These are phyloP conservation scores for Rotaria macrura DNA, from an alignment of 2,888 invertebrate species.

Conservation along the genomic window DNA sequence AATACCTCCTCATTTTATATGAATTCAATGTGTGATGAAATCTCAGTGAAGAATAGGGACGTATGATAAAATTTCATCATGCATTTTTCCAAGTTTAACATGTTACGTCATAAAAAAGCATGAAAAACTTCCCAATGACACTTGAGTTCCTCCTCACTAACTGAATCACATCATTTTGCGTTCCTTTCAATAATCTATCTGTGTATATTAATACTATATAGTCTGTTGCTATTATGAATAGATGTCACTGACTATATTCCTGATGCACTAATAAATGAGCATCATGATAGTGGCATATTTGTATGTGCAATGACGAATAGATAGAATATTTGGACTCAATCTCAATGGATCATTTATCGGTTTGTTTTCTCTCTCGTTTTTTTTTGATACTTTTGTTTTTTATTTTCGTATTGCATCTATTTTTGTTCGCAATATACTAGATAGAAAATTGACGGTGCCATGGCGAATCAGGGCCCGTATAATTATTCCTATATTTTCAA, in stretches of 20 bases:
- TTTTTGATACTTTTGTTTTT: neutral
- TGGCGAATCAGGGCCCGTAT: conserved; percentile 9
- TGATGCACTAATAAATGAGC: neutral
- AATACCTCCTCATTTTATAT: too few species aligned
- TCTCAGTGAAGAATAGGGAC: too few species aligned
- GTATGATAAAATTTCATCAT: too few species aligned
- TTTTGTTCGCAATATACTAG: neutral
- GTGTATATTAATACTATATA: too few species aligned
- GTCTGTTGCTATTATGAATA: neutral
- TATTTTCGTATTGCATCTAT: neutral
- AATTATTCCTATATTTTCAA: conserved; percentile 63
- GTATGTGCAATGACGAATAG: neutral
- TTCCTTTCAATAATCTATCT: too few species aligned
- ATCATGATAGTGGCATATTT: neutral
- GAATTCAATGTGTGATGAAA: too few species aligned
- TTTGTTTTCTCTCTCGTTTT: neutral
- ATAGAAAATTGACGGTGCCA: neutral
- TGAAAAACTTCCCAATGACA: too few species aligned
- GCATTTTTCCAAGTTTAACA: too few species aligned
- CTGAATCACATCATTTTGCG: too few species aligned
- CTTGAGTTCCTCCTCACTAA: too few species aligned
- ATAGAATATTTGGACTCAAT: neutral
- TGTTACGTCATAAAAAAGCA: too few species aligned
- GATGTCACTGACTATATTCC: neutral
- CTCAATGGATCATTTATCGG: neutral